These are phyloP conservation scores for Hyperoplus immaculatus DNA, from an alignment of 2,797 vertebrate genomes.

Conservation along the genomic window DNA sequence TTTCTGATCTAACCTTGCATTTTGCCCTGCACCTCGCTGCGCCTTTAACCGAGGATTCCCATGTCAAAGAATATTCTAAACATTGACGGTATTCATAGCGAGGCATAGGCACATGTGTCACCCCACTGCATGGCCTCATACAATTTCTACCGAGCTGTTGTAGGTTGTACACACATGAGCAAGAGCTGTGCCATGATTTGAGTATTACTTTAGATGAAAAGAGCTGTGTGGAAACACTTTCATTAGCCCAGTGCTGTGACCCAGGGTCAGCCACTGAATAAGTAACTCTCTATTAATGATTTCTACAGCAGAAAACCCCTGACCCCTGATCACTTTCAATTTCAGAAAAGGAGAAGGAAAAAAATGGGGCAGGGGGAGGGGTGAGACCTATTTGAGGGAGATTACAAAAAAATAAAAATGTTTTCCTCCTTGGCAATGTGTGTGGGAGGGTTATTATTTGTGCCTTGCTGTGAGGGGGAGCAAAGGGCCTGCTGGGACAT, in stretches of 20 bases:
- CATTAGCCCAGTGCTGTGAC: constrained; percentile 85
- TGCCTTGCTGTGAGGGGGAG: constrained; percentile 77
- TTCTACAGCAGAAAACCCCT: constrained; percentile 88
- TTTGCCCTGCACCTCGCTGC: constrained; percentile 44
- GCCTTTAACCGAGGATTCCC: constrained; percentile 28
- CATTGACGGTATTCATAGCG: constrained; percentile 82
- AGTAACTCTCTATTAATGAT: constrained; percentile 89
- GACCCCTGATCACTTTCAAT: constrained; percentile 87
- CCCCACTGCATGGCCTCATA: constrained; percentile 76
- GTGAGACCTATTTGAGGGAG: constrained; percentile 74
- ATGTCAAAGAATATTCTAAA: constrained; percentile 80
- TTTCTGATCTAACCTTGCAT: constrained; percentile 45
- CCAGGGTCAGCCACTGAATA: constrained; percentile 85
- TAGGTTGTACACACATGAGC: constrained; percentile 74
- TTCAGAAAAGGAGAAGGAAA: constrained; percentile 74
- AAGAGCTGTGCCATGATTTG: constrained; percentile 82
- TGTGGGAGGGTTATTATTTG: constrained; percentile 84
- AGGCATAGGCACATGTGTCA: constrained; percentile 72
- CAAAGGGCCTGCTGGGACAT: constrained; percentile 80
- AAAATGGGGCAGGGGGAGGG: constrained; percentile 76
- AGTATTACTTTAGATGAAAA: constrained; percentile 87
- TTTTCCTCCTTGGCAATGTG: constrained; percentile 75
- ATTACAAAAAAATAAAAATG: constrained; percentile 81
- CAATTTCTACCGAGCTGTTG: constrained; percentile 72
- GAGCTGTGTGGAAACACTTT: constrained; percentile 86